A percentile compares a stretch with the other conserved stretches of the same genome.
Conservation (phyloP, 2,888 invertebrate genomes). For the Luperina nickerlii region DNA sequence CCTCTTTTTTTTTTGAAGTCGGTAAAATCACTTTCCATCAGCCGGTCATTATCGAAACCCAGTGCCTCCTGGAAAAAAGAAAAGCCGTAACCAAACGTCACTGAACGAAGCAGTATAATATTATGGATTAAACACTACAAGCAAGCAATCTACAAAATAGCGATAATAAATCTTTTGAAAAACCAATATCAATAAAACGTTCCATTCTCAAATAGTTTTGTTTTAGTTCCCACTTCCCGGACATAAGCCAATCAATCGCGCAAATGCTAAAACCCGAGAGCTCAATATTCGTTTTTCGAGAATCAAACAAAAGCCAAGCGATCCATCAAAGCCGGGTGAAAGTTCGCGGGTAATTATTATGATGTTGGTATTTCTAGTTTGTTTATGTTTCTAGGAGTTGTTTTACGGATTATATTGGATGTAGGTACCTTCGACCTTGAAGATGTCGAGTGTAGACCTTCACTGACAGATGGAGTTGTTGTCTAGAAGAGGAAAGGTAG, state of each 20-base stretch:
- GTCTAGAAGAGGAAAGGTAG: background rate
- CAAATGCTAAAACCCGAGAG: slow-evolving; percentile 17
- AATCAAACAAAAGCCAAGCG: slow-evolving; percentile 43
- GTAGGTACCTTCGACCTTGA: background rate
- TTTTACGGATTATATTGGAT: slow-evolving; percentile 1
- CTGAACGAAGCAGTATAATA: too few species aligned
- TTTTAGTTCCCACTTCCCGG: slow-evolving; percentile 29
- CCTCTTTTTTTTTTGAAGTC: too few species aligned
- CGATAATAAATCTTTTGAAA: slow-evolving; percentile 6
- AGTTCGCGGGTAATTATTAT: slow-evolving; percentile 33
- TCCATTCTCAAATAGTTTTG: slow-evolving; percentile 31
- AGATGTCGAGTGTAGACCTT: background rate
- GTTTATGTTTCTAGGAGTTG: slow-evolving; percentile 1
- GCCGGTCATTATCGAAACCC: background rate
- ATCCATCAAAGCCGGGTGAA: slow-evolving; percentile 43
- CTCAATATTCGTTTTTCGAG: slow-evolving; percentile 53
- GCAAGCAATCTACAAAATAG: background rate
- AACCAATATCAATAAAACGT: slow-evolving; percentile 36
- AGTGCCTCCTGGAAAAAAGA: background rate
- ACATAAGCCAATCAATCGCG: slow-evolving; percentile 38
- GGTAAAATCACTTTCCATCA: background rate
- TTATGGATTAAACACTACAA: background rate
- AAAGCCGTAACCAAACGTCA: too few species aligned
- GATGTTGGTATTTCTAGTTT: slow-evolving; percentile 7
- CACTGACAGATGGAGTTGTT: too few species aligned